A percentile compares a stretch with the other conserved stretches of the same genome.
phyloP scores from a whole-genome alignment of 2,888 invertebrate species.

The Hemistola chrysoprasaria region DNA sequence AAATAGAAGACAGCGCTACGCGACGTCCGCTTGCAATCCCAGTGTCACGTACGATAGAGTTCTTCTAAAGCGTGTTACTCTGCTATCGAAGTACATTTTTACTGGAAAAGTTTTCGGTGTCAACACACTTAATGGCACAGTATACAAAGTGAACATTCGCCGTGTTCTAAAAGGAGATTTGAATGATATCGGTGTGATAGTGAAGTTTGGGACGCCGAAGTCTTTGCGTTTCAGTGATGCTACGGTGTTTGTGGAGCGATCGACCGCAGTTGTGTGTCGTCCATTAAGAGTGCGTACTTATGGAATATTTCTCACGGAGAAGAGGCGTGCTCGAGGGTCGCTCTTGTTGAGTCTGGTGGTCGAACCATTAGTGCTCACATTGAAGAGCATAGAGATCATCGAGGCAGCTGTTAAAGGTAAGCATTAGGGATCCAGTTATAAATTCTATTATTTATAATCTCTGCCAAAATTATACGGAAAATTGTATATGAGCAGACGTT shows the following conservation, averaged over 20 bases:
- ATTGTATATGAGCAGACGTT: no score
- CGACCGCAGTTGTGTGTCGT: constrained; percentile 43
- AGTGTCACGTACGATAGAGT: constrained; percentile 53
- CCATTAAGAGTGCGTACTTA: constrained; percentile 58
- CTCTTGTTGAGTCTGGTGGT: constrained; percentile 53
- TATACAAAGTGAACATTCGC: constrained; percentile 68
- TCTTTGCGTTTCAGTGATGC: constrained; percentile 62
- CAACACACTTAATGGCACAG: constrained; percentile 45
- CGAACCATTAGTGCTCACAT: constrained; percentile 61
- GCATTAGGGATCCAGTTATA: no score
- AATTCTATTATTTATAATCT: no score
- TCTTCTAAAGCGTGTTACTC: constrained; percentile 57
- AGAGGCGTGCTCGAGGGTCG: constrained; percentile 32
- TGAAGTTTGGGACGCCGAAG: constrained; percentile 51
- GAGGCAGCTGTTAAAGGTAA: constrained; percentile 72
- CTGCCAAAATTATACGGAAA: no score
- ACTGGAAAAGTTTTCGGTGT: constrained; percentile 65
- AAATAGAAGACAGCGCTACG: constrained; percentile 32
- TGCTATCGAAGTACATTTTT: constrained; percentile 65
- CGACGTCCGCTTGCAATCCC: constrained; percentile 41
- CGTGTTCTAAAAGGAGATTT: constrained; percentile 70
- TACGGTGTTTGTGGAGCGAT: constrained; percentile 58
- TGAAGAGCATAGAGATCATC: constrained; percentile 61
- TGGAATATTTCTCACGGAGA: constrained; percentile 66
- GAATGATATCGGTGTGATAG: constrained; percentile 57